A percentile compares a stretch with the other conserved stretches of the same genome.
phyloP scores from a whole-genome alignment of 2,113 vertebrate species.

The Pomatorhinus ruficollis region DNA sequence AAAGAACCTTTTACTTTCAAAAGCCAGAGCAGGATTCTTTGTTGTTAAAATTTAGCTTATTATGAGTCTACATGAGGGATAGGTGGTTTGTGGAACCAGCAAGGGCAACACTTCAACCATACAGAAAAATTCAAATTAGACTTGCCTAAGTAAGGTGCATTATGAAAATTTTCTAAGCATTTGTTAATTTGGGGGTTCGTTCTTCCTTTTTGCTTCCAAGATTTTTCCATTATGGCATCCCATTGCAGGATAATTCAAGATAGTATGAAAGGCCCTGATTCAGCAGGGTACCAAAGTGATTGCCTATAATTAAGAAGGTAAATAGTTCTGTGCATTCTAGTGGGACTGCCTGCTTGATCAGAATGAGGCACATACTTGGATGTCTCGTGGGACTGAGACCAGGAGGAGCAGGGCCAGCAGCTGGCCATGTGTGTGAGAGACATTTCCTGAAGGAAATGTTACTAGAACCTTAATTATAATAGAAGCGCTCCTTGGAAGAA shows the following conservation, averaged over 20 bases:
- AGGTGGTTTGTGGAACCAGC: background rate
- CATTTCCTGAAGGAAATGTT: conserved; percentile 46
- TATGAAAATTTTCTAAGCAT: background rate
- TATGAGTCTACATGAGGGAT: background rate
- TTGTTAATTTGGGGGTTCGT: background rate
- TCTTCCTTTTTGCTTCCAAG: background rate
- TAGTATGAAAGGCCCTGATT: background rate
- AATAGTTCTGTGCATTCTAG: background rate
- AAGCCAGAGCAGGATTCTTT: background rate
- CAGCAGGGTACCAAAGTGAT: background rate
- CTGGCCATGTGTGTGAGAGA: background rate
- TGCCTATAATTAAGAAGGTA: background rate
- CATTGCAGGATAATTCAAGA: background rate
- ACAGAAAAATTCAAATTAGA: background rate
- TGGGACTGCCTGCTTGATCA: background rate
- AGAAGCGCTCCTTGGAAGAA: background rate
- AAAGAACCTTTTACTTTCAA: background rate
- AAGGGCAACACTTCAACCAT: background rate
- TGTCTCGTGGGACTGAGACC: background rate
- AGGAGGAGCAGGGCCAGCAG: background rate
- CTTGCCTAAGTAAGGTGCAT: background rate
- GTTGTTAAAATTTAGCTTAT: background rate
- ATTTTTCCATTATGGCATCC: background rate
- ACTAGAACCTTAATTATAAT: background rate
- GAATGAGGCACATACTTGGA: background rate